These are phyloP conservation scores for Orthosia cruda DNA, from an alignment of 2,888 invertebrate species.

Conservation along the genomic window DNA sequence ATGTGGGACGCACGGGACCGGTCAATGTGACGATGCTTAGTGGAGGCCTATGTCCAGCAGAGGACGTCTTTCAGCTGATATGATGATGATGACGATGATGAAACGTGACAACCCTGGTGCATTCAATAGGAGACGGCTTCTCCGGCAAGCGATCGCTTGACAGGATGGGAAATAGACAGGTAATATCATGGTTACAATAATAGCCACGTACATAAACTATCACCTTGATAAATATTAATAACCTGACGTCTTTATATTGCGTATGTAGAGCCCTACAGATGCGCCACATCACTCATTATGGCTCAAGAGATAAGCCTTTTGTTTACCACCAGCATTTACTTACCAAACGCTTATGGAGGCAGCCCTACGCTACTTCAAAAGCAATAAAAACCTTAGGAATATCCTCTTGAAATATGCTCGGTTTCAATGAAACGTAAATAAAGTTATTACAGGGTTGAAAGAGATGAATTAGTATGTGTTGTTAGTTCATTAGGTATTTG, in stretches of 20 bases:
- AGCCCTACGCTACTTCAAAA: constrained; percentile 40
- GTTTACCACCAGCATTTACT: constrained; percentile 55
- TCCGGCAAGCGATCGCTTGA: too few relatives aligned
- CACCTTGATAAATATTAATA: constrained; percentile 52
- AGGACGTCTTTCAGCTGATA: too few relatives aligned
- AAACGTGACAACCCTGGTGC: too few relatives aligned
- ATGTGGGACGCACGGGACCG: too few relatives aligned
- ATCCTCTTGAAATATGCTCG: constrained; percentile 36
- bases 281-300: constrained; percentile 56
- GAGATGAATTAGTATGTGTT: not conserved
- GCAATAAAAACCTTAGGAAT: constrained; percentile 47
- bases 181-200: not conserved
- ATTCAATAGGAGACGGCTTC: too few relatives aligned
- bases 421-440: not conserved
- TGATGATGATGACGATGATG: too few relatives aligned
- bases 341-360: constrained; percentile 44
- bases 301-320: constrained; percentile 61
- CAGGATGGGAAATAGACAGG: too few relatives aligned
- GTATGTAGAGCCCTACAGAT: constrained; percentile 46
- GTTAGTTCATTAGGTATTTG: not conserved
- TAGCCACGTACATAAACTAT: constrained; percentile 12
- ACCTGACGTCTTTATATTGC: constrained; percentile 38
- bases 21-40: too few relatives aligned
- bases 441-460: constrained; percentile 2
- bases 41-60: too few relatives aligned